Base-by-base conservation (phyloP, 2,888 invertebrate species). In the Ectemnius continuus region DNA sequence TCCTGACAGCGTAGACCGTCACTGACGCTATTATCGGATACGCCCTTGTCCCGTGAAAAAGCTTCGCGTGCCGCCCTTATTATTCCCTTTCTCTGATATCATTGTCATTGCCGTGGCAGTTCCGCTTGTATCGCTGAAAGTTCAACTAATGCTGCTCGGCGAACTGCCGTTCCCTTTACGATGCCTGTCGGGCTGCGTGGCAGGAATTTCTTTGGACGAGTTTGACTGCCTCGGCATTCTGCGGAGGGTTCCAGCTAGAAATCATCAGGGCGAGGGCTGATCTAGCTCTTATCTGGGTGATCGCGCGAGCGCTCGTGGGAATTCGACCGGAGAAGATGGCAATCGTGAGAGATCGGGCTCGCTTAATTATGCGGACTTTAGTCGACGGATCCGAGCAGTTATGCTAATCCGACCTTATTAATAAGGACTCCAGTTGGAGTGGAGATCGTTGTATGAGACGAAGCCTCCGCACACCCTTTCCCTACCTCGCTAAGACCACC, bases 321-420 rank as follows among this genome's bases (percentile, higher is more conserved):
- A 72, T 77, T 79, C 75, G 64, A 60, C 56, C 75, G 58, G 67
- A 65, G 70, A 77, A 79, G 83, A 83, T 83, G 66, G 78, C 80
- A 82, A 84, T 85, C 82, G 84, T 14, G 16, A 36, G 36, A 80
- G 76, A 80, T 78, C 75, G 75, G 75, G 77, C 67, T 16, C 77
- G 81, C 82, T 85, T 81, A 86, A 85, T 86, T 85, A 85, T 86
- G 86, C 81, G 73, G 76, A 80, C 79, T 85, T 82, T 79, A 76
- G 68, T 61, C 80, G 82, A 74, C 78, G 80, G 80, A 81, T 79
- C 81, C 82, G 45, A 69, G 85, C 83, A 85, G 85, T 87, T 87
- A 87, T 87, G 85, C 84, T 87, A 87, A 86, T 86, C 86, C 81
- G 75, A 82, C 84, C 83, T 87, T 88, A 88, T 88, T 88, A 88